A percentile compares a stretch with the other conserved stretches of the same genome.
phyloP scores from a whole-genome alignment of 2,888 invertebrate genomes.

The Dione juno region DNA sequence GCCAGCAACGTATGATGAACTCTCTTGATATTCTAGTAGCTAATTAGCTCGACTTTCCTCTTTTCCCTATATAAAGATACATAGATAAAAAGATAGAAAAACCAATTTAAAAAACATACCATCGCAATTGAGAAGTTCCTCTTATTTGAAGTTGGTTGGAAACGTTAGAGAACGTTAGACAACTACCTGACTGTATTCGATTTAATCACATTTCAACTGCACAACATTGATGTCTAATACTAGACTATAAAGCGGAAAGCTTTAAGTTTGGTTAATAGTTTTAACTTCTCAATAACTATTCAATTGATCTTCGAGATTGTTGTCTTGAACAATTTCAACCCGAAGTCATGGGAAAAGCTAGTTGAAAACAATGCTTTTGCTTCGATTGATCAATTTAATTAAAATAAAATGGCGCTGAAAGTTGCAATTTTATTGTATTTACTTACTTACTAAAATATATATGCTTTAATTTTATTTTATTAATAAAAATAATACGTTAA shows the following conservation, averaged over 20 bases:
- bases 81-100: too few species aligned
- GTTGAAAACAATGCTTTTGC: conserved; percentile 5
- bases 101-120: too few species aligned
- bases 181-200: background rate
- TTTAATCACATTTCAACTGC: background rate
- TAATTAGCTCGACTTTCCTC: too few species aligned
- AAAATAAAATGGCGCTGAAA: background rate
- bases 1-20: too few species aligned
- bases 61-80: too few species aligned
- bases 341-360: conserved; percentile 19
- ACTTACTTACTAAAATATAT: too few species aligned
- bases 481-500: too few species aligned
- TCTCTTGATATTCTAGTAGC: too few species aligned
- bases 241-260: conserved; percentile 13
- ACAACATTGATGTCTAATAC: background rate
- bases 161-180: too few species aligned
- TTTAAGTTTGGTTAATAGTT: conserved; percentile 20
- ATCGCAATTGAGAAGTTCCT: too few species aligned
- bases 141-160: too few species aligned
- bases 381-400: conserved; percentile 17
- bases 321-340: conserved; percentile 18
- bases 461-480: too few species aligned
- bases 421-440: background rate
- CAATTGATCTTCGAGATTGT: conserved; percentile 23
- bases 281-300: conserved; percentile 22